Evolutionary conservation across 2,113 vertebrate genomes (phyloP).

Genomic region (Ammodytes marinus): DNA sequence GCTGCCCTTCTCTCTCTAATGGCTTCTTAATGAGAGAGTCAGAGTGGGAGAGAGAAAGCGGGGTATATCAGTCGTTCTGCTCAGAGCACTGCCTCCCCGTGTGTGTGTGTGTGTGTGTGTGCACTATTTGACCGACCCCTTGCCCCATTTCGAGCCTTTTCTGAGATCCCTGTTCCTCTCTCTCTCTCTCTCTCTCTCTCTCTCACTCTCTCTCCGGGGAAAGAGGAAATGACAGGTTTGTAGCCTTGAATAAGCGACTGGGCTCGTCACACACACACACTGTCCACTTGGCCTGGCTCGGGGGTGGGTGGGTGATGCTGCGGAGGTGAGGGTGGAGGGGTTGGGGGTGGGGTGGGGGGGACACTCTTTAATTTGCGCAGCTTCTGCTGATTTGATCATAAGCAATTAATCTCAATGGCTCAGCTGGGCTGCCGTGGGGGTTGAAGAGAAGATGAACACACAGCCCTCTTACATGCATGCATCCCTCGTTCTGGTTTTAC

Average conservation of each 20-base stretch:
- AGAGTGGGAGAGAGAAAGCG: conserved; percentile 45
- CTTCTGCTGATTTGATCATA: conserved; percentile 86
- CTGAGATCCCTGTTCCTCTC: conserved; percentile 57
- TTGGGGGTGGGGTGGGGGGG: conserved; percentile 36
- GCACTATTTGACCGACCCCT: conserved; percentile 62
- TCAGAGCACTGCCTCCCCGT: conserved; percentile 48
- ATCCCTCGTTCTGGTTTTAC: conserved; percentile 46
- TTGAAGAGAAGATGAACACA: conserved; percentile 53
- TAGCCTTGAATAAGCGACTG: conserved; percentile 77
- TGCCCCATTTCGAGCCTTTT: conserved; percentile 67
- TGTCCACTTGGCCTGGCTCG: conserved; percentile 60
- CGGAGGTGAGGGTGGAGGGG: conserved; percentile 39
- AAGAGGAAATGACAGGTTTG: conserved; percentile 83
- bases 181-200: conserved; percentile 2
- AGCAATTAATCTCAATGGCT: conserved; percentile 85
- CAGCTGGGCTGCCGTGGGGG: conserved; percentile 57
- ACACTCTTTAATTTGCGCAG: conserved; percentile 80
- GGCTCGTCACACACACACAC: conserved; percentile 72
- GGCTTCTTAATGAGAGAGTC: conserved; percentile 76
- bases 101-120: not conserved
- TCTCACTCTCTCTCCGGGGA: conserved; percentile 51
- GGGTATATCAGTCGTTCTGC: conserved; percentile 65
- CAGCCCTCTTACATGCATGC: conserved; percentile 35
- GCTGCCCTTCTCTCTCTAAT: conserved; percentile 74
- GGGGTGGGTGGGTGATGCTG: conserved; percentile 41